Base-by-base conservation (phyloP, 2,888 invertebrate genomes). In the Hypolimnas misippus region DNA sequence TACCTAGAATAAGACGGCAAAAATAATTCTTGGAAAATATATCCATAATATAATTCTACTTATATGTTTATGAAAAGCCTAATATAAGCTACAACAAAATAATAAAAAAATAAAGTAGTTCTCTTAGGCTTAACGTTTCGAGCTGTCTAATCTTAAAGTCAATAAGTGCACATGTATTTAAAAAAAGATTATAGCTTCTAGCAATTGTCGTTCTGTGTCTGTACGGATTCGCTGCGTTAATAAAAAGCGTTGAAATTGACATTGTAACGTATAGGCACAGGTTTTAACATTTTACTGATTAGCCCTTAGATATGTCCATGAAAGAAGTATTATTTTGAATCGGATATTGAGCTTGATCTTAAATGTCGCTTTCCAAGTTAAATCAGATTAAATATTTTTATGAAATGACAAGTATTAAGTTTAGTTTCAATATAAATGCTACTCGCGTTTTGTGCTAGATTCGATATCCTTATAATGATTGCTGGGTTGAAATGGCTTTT, bases 381-480 rank as follows among this genome's bases (percentile, higher is more conserved):
- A 76, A 80, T 83, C 80, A 78, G 74, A 62, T 82, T 63, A 77
- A 81, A 81, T 83, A 80, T 89, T 90, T 90, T 91, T 89, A 90
- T 88, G 82, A 88, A 87, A 86, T 89, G 90, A 92, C 91, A 84
- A 88, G 86, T 90, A 89, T 89, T 89, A 88, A 76, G 77, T 83
- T 87, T 84, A 84, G 79, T 84, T 85, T 77, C 79, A 70, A 78
- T 75, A 74, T 75, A 70, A 74, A 72, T 72, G 76, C 76, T 77
- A 77, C 75, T 76, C 76, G 82, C 81, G 78, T 82, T 80, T 80
- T 81, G 75, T 78, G 78, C 80, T 81, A 77, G 81, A 83, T 80
- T 74, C 74, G 79, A 78, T 79, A 73, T 81, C 70, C 73, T 75
- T 73, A 76, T 68, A 71, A 75, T 72, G 74, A 78, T 76, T 77